These are phyloP conservation scores for Actenoides lindsayi DNA, from an alignment of 2,113 vertebrate genomes.

Conservation along the genomic window DNA sequence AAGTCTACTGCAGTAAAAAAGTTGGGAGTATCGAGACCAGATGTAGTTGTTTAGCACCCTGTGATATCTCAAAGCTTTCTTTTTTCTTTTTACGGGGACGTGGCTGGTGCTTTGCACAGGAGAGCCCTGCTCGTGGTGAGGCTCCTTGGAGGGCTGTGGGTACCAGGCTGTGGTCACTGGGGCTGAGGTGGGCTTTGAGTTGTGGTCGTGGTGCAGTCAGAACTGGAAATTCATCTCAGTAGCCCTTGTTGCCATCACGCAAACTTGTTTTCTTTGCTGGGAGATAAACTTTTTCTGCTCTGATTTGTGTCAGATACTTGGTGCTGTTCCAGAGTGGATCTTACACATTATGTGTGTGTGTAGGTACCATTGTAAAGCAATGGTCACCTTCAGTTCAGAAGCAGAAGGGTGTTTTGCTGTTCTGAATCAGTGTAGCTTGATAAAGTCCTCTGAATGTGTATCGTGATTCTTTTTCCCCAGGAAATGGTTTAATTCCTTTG, in stretches of 20 bases:
- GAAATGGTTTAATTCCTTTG: background rate
- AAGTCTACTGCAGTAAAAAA: too few species aligned
- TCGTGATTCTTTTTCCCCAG: background rate
- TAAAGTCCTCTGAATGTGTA: background rate
- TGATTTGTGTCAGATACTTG: background rate
- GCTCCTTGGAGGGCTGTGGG: background rate
- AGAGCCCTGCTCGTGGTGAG: background rate
- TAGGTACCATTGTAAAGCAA: background rate
- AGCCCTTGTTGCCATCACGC: fast-evolving
- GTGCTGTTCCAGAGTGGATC: background rate
- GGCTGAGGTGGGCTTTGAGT: background rate
- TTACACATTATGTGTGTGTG: background rate
- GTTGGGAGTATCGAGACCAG: too few species aligned
- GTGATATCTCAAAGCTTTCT: fast-evolving
- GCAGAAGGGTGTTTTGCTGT: background rate
- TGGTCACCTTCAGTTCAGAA: background rate
- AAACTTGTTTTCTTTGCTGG: background rate
- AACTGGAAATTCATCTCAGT: background rate
- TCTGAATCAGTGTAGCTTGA: background rate
- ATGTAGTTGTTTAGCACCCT: fast-evolving
- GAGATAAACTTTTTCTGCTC: background rate
- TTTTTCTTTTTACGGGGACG: fast-evolving
- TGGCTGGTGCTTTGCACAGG: fast-evolving
- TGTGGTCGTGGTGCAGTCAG: fast-evolving
- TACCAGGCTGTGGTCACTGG: fast-evolving